Evolutionary conservation across 2,797 vertebrate species (phyloP), one percentile per base, ranked within the genome.

Genomic region (Chiroxiphia lanceolata): DNA sequence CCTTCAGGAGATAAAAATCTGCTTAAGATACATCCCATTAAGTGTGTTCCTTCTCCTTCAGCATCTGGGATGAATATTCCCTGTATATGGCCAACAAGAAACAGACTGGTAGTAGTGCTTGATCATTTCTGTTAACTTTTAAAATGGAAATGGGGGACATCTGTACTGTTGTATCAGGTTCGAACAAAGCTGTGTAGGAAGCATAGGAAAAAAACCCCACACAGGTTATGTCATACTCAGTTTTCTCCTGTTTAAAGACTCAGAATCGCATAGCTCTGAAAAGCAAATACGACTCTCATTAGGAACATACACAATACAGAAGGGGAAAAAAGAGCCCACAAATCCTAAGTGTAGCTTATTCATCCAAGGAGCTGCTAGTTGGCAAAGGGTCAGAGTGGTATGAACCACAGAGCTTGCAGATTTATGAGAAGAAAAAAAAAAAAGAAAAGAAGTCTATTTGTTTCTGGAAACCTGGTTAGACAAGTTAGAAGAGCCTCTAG

Each of bases 401-500:
- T 70, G 61, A 94, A 87, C 87, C 33, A n/a, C 29, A 87, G 67
- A 89, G 36, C n/a, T 76, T 77, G 44, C 36, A 82, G 90, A 83
- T 75, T 89, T 87, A 83, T 77, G 51, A 81, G 31, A 10, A 10
- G 3, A 34, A 50, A 40, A 34, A 36, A 25, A 19, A 20, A 59
- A n/a, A n/a, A 13, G 14, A 27, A 23, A 44, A 13, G 10, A 26
- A 7, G 10, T 68, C 56, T 80, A 72, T 87, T 85, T 89, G 15
- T 74, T 94, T 92, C 80, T 83, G 61, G 34, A 96, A 83, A 94
- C 61, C 78, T 84, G 60, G 48, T 93, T 96, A 91, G 93, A 96
- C 84, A 93, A n/a, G 50, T 97, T 92, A 82, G 93, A 97, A 96
- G 69, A 95, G 89, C 51, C 96, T 97, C 94, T 76, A 57, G 93